Conservation (phyloP, 2,888 invertebrate genomes). For the Tuberolachnus salignus region DNA sequence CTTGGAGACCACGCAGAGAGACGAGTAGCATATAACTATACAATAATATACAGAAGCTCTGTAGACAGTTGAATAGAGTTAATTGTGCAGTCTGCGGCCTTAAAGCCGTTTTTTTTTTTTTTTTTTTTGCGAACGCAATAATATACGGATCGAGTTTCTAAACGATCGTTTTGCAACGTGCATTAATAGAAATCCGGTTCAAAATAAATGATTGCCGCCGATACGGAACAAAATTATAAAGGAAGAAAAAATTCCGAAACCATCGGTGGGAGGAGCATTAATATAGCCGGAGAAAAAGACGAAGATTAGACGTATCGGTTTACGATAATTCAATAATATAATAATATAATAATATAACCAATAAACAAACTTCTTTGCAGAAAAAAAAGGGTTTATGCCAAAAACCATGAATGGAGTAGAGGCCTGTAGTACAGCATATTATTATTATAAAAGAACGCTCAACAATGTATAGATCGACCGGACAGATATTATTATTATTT, state of each 20-base stretch:
- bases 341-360: conserved; percentile 9
- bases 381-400: conserved; percentile 41
- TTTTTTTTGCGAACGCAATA: conserved; percentile 5
- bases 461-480: conserved; percentile 37
- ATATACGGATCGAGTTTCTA: conserved; percentile 50
- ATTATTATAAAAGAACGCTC: conserved; percentile 40
- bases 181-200: conserved; percentile 42
- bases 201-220: conserved; percentile 18
- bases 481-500: conserved; percentile 36
- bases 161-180: conserved; percentile 35
- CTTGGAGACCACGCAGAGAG: neutral
- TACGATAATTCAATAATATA: conserved; percentile 53
- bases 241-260: conserved; percentile 33
- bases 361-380: conserved; percentile 9
- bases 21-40: neutral
- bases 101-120: conserved; percentile 37
- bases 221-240: conserved; percentile 20
- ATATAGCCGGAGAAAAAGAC: conserved; percentile 1
- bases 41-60: conserved; percentile 26
- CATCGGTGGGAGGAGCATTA: neutral
- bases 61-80: conserved; percentile 53
- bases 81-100: conserved; percentile 46
- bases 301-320: conserved; percentile 42
- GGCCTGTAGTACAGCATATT: too few species aligned
- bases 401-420: conserved; percentile 31